Conservation (phyloP, 1,140 invertebrate genomes). For the Pseudomyrmex pallidus region DNA sequence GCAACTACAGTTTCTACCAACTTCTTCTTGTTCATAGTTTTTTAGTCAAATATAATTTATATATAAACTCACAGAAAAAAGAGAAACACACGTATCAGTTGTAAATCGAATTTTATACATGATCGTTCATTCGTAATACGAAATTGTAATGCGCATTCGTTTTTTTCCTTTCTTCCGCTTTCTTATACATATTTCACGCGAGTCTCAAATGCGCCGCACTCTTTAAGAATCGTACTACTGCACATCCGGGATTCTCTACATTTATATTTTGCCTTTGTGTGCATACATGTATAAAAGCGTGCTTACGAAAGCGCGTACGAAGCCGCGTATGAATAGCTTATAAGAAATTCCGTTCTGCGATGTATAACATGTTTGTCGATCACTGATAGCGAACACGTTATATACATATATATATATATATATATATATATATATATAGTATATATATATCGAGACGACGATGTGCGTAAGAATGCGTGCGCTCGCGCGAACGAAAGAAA, state of each 20-base stretch:
- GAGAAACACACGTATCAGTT: background rate
- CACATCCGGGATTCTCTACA: conserved; percentile 37
- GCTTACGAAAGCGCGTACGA: background rate
- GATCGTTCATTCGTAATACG: conserved; percentile 10
- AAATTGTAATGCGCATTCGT: conserved; percentile 15
- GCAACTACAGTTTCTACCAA: too few species aligned
- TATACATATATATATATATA: too few species aligned
- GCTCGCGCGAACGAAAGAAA: background rate
- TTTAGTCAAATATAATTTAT: too few species aligned
- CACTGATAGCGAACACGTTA: background rate
- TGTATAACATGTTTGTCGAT: conserved; percentile 35
- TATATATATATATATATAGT: too few species aligned
- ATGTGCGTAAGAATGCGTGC: background rate
- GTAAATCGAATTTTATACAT: background rate
- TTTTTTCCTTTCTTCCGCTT: too few species aligned
- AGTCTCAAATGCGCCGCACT: background rate
- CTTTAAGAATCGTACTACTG: background rate
- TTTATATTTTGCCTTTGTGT: conserved; percentile 18
- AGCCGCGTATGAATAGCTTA: background rate
- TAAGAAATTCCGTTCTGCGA: conserved; percentile 55
- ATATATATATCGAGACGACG: background rate
- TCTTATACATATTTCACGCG: conserved; percentile 42
- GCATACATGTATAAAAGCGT: conserved; percentile 39
- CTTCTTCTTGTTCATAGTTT: too few species aligned
- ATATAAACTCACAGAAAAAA: too few species aligned